Percentiles rank a stretch among this genome's conserved stretches.
Evolutionary conservation across 2,113 vertebrate species (phyloP).

Genomic region (Cheilinus undulatus): DNA sequence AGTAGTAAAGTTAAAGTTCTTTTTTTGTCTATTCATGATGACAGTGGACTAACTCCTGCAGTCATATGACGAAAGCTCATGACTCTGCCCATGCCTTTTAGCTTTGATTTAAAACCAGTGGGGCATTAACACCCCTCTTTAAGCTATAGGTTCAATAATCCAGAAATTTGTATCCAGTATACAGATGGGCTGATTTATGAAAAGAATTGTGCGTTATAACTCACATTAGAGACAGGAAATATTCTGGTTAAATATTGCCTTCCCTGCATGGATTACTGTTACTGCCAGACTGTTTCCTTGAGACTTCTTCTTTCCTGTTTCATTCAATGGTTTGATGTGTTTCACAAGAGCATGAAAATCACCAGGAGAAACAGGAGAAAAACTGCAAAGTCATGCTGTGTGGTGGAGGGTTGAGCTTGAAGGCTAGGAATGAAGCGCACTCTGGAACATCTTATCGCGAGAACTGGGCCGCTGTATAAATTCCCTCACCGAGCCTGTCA

Average conservation of each 20-base stretch:
- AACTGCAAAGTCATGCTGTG: constrained; percentile 83
- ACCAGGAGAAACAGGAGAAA: constrained; percentile 9
- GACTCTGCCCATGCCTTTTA: background rate
- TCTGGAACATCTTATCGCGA: constrained; percentile 77
- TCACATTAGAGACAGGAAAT: background rate
- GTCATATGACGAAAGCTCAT: constrained; percentile 38
- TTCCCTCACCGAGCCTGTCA: background rate
- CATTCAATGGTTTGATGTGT: background rate
- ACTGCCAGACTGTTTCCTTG: constrained; percentile 1
- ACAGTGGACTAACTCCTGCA: background rate
- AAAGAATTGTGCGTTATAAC: background rate
- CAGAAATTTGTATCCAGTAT: background rate
- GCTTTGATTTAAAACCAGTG: background rate
- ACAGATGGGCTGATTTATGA: too few relatives aligned
- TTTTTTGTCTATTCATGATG: constrained; percentile 31
- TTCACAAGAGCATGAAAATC: constrained; percentile 18
- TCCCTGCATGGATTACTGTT: background rate
- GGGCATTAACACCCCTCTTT: background rate
- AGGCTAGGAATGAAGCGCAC: background rate
- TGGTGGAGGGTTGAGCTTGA: background rate
- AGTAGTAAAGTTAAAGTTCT: background rate
- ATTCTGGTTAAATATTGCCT: background rate
- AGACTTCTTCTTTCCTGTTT: background rate
- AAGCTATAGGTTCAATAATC: constrained; percentile 6
- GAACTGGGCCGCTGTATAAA: constrained; percentile 69